Conservation (phyloP, 2,797 vertebrate genomes). For the Argya squamiceps region DNA sequence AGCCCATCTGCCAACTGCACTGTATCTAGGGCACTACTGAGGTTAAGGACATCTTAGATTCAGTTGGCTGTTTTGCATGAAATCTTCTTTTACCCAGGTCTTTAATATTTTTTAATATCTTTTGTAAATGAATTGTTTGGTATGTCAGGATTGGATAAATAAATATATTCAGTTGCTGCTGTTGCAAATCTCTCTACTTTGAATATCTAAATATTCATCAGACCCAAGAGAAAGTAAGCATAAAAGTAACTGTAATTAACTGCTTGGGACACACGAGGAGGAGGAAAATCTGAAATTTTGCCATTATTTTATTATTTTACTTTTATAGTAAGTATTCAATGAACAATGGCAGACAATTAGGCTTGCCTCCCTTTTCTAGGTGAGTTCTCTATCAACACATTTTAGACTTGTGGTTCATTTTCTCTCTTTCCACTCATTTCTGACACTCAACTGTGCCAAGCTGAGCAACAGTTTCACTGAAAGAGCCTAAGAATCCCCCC, state of each 20-base stretch:
- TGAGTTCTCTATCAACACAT: neutral
- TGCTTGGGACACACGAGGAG: neutral
- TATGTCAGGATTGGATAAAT: neutral
- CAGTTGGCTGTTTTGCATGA: neutral
- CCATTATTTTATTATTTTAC: neutral
- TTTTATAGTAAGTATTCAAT: neutral
- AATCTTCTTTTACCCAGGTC: neutral
- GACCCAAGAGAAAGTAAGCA: neutral
- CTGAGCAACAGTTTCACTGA: neutral
- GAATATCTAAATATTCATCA: neutral
- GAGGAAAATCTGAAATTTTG: neutral
- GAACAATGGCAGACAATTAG: neutral
- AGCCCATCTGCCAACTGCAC: neutral
- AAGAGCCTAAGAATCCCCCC: neutral
- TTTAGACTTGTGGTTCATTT: neutral
- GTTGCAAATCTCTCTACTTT: neutral
- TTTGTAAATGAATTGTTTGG: neutral
- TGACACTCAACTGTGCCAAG: neutral
- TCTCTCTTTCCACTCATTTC: neutral
- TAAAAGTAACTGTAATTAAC: neutral
- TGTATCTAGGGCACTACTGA: constrained; percentile 12
- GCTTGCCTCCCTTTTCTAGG: neutral
- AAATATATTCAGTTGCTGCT: neutral
- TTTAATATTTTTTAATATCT: neutral
- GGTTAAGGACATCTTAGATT: neutral